These are phyloP conservation scores for Pagetopsis macropterus DNA, from an alignment of 2,797 vertebrate genomes.

Conservation along the genomic window DNA sequence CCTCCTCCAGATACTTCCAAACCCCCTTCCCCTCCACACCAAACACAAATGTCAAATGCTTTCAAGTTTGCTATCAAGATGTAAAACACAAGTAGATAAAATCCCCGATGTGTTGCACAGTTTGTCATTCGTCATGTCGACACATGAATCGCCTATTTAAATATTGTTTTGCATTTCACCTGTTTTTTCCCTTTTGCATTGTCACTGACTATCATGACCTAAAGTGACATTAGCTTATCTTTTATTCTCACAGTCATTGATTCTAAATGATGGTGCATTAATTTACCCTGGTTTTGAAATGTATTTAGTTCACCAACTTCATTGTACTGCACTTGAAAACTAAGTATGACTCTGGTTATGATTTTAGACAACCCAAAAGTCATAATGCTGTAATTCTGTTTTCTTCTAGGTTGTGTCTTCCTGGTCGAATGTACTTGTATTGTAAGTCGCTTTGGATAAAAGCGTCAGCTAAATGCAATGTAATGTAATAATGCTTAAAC, in stretches of 20 bases:
- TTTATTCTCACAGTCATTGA: not conserved
- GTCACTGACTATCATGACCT: slow-evolving; percentile 31
- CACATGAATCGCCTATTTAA: slow-evolving; percentile 35
- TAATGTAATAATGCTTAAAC: too few species aligned
- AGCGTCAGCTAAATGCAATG: too few species aligned
- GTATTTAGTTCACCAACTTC: not conserved
- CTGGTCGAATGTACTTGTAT: too few species aligned
- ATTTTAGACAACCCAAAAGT: slow-evolving; percentile 1
- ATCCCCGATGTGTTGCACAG: slow-evolving; percentile 25
- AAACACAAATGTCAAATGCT: slow-evolving; percentile 56
- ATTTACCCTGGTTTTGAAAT: slow-evolving; percentile 13
- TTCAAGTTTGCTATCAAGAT: slow-evolving; percentile 58
- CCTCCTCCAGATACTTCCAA: not conserved
- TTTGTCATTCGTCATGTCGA: slow-evolving; percentile 18
- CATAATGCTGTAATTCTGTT: not conserved
- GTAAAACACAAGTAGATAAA: slow-evolving; percentile 55
- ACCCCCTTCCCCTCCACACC: slow-evolving; percentile 13
- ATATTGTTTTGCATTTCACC: slow-evolving; percentile 56
- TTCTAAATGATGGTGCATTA: not conserved
- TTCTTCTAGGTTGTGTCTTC: too few species aligned
- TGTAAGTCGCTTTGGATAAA: too few species aligned
- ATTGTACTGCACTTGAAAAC: not conserved
- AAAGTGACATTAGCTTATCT: not conserved
- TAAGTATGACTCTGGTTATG: slow-evolving; percentile 1
- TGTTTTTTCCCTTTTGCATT: slow-evolving; percentile 63